phyloP scores from a whole-genome alignment of 37 sponge, comb jelly and placozoan genomes.

The Cladorhizidae sp. region DNA sequence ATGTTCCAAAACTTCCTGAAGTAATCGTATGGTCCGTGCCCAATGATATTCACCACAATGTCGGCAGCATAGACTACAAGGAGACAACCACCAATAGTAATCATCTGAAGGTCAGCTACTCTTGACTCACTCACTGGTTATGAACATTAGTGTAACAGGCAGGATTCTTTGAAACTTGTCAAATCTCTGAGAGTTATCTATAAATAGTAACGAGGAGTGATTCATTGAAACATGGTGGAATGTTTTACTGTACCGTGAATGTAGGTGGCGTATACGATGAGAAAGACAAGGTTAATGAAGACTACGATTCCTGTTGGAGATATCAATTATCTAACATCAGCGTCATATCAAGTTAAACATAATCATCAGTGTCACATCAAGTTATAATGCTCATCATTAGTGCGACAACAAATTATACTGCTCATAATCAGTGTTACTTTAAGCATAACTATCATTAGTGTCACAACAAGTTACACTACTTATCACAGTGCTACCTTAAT shows the following conservation, averaged over 20 bases:
- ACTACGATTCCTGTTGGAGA: constrained; percentile 40
- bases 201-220: background rate
- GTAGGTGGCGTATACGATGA: constrained; percentile 23
- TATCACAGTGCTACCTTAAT: no score
- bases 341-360: no score
- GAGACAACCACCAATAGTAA: background rate
- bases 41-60: constrained; percentile 62
- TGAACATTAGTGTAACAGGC: constrained; percentile 34
- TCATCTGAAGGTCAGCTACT: background rate
- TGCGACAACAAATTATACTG: no score
- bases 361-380: no score
- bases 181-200: background rate
- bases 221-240: background rate
- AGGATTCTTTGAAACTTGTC: background rate
- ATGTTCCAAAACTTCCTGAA: constrained; percentile 76
- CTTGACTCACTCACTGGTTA: constrained; percentile 29
- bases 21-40: constrained; percentile 56
- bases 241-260: constrained; percentile 9
- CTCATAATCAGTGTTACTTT: no score
- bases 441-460: no score
- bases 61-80: constrained; percentile 74
- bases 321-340: no score
- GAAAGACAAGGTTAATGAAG: constrained; percentile 41
- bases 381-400: no score
- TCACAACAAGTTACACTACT: no score